Base-by-base conservation (phyloP, 2,888 invertebrate species). In the Cheilosia vulpina region DNA sequence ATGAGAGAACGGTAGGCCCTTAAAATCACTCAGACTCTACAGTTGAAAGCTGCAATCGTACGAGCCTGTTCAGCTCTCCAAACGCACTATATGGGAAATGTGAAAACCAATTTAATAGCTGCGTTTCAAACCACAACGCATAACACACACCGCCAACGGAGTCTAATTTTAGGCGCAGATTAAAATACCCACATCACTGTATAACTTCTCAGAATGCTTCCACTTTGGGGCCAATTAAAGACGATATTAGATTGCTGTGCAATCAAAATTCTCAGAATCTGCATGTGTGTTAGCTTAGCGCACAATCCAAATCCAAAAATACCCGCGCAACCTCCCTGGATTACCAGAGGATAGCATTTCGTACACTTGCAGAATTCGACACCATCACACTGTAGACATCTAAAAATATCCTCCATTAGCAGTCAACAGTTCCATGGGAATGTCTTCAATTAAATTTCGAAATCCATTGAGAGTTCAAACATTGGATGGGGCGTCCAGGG, bases 371-470 rank as follows among this genome's bases (percentile, higher is more conserved):
- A 52, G 21, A 63, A 75, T 58, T 43, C 50, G 27, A 65, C 47
- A 63, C 62, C 65, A 57, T 27, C 27, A n/a, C 76, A 27, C 41
- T 43, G 63, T 21, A 43, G 21, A 58, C 31, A 11, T 84, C 75
- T 75, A 80, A 80, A 84, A 75, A 71, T 80, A 84, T 31, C 55
- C 38, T 50, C 31, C 19, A 17, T 81, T 38, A 60, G 38, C 58
- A 60, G 34, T n/a, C 15, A 27, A 21, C 34, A n/a, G 38, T 68
- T 75, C 58, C 83, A 79, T 84, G 84, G 75, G 84, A 84, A 84
- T 76, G 53, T 65, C 60, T 75, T 84, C 84, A 84, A 84, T 84
- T 80, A 84, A 84, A 65, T 80, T 60, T 55, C 31, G 11, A 60
- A 69, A 69, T 31, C 45, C 84, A 71, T 65, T 66, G 58, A 60